Evolutionary conservation across 2,797 vertebrate genomes (phyloP), one percentile per base, ranked within the genome.

Genomic region (Furcifer pardalis): DNA sequence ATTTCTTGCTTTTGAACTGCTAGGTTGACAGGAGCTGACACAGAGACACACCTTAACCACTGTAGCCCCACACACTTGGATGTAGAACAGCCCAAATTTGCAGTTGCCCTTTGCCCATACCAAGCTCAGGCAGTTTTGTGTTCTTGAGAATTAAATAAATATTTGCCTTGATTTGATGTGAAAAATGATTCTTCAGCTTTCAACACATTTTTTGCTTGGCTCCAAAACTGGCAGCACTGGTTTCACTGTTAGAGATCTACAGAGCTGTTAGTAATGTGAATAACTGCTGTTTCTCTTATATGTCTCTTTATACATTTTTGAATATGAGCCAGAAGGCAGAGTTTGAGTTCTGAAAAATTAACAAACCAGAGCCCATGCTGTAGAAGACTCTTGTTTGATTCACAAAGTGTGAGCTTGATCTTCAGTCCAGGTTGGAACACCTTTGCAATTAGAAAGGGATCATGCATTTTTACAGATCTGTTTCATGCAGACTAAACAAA

Each of bases 241-340:
- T 76, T 91, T 90, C 62, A 71, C 13, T 74, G 68, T 32, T 86
- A 71, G 32, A 73, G 77, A 84, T 85, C 88, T 77, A 30, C 56
- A 37, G 52, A n/a, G 5, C 59, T 32, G 37, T 42, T 56, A 76
- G 42, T 71, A 56, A 71, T 56, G 37, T 60, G 63, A 2, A 75
- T 15, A 65, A 2, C 35, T 1, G 8, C 77, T 17, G 0, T 15
- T 56, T 25, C 17, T 75, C 13, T 44, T 7, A 30, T 27, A 74
- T n/a, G 40, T 8, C 65, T 40, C 3, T 23, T 1, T 37, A 2
- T 37, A 77, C n/a, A 13, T 78, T 87, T 84, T 71, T 25, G 8
- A 87, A 32, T 12, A 35, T 88, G 72, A 79, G 74, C 52, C 63
- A 73, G 21, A 44, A 79, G 15, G 15, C 52, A 56, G 52, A 84